Evolutionary conservation across 2,113 vertebrate genomes (phyloP).

Genomic region (Pitta sordida): DNA sequence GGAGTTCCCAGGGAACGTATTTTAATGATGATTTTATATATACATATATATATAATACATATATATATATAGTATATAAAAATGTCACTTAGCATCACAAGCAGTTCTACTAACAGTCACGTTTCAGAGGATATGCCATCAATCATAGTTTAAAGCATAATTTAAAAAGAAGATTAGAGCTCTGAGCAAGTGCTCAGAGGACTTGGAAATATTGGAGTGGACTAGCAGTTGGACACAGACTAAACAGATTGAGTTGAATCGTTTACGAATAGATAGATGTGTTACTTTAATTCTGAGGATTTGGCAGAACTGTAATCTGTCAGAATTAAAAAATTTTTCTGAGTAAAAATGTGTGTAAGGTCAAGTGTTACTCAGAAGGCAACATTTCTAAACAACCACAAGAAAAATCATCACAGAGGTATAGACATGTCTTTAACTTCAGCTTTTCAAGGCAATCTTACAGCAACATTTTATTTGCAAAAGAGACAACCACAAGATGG

Average conservation of each 20-base stretch:
- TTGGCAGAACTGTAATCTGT: background rate
- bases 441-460: background rate
- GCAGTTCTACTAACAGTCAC: background rate
- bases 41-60: too few relatives aligned
- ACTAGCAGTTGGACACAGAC: background rate
- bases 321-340: background rate
- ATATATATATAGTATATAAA: too few relatives aligned
- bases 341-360: background rate
- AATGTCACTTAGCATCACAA: background rate
- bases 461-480: background rate
- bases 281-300: background rate
- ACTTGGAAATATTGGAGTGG: background rate
- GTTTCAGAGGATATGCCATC: background rate
- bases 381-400: background rate
- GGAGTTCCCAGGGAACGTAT: background rate
- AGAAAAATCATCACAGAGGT: background rate
- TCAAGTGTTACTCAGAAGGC: background rate
- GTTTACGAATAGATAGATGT: background rate
- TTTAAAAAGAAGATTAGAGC: background rate
- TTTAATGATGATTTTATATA: background rate
- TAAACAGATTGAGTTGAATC: background rate
- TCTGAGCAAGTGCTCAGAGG: background rate
- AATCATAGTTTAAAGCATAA: background rate
- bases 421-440: background rate
- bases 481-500: conserved; percentile 60